Conservation (phyloP, 2,888 invertebrate species). For the Hecatera dysodea region DNA sequence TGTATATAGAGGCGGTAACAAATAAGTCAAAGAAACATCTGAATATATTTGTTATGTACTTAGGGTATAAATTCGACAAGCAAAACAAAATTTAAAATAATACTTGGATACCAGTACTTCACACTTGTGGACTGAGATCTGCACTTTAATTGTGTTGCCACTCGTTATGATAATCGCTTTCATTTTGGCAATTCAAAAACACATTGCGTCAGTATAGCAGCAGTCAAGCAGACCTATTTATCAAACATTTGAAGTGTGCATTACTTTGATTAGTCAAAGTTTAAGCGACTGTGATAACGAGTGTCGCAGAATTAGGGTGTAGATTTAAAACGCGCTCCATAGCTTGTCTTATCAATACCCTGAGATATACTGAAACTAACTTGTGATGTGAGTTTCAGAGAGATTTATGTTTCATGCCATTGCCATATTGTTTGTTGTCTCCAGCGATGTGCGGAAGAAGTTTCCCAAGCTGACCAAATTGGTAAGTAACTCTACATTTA, state of each 20-base stretch:
- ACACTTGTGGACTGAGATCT: background rate
- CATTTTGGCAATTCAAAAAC: constrained; percentile 2
- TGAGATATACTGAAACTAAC: constrained; percentile 65
- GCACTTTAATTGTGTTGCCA: background rate
- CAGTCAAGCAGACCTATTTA: background rate
- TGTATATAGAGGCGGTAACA: background rate
- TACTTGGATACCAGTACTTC: background rate
- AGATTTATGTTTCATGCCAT: constrained; percentile 79
- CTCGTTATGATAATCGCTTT: constrained; percentile 21
- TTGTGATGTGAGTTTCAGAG: constrained; percentile 84
- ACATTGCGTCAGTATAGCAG: background rate
- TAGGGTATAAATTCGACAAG: constrained; percentile 48
- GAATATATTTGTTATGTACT: background rate
- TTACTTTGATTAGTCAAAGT: background rate
- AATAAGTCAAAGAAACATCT: constrained; percentile 23
- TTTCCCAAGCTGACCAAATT: constrained; percentile 96
- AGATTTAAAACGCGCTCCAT: background rate
- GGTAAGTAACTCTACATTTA: constrained; percentile 92
- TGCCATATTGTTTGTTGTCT: constrained; percentile 91
- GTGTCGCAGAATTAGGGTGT: background rate
- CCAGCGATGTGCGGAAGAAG: constrained; percentile 97
- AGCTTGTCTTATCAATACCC: constrained; percentile 42
- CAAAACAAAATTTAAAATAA: background rate
- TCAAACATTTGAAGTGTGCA: background rate
- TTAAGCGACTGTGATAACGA: background rate